phyloP scores from a whole-genome alignment of 2,888 invertebrate genomes.

The Timema podura region DNA sequence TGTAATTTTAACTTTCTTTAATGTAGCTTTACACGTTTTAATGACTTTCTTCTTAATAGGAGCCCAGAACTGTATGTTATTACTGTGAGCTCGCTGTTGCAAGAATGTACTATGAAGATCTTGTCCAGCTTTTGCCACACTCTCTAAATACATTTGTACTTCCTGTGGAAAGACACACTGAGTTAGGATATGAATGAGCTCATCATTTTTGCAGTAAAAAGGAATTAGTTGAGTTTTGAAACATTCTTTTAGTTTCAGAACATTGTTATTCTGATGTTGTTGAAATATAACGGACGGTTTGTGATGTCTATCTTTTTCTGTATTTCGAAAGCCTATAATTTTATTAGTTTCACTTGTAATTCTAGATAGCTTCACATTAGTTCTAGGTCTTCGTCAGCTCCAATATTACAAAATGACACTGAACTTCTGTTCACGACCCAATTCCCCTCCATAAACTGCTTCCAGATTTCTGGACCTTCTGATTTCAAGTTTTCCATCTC shows the following conservation, averaged over 20 bases:
- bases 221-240: background rate
- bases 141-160: background rate
- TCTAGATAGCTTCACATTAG: background rate
- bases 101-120: background rate
- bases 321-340: background rate
- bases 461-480: background rate
- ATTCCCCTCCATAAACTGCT: background rate
- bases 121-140: background rate
- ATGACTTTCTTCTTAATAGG: conserved; percentile 2
- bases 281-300: too few species aligned
- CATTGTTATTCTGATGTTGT: background rate
- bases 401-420: background rate
- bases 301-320: background rate
- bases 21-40: background rate
- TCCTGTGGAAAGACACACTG: background rate
- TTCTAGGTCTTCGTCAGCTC: background rate
- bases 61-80: background rate
- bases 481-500: background rate
- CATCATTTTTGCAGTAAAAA: background rate
- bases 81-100: background rate
- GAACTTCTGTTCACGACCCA: background rate
- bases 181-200: background rate
- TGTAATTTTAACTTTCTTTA: background rate
- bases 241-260: background rate
- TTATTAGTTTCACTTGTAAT: background rate